Conservation (phyloP, 2,113 vertebrate species). For the Myotis yumanensis region DNA sequence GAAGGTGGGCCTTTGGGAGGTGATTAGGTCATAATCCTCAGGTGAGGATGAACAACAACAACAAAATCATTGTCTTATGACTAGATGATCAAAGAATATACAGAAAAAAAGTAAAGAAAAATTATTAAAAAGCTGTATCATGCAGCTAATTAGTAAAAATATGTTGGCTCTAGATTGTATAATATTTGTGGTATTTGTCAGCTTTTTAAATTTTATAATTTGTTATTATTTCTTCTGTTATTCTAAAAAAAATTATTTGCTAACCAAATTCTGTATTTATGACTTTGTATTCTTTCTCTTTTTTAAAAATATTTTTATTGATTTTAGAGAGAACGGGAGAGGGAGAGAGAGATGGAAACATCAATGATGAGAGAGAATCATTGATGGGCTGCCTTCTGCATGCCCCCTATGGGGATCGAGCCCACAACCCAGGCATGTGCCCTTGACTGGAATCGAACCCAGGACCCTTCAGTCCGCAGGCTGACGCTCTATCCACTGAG, state of each 20-base stretch:
- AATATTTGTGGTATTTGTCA: not conserved
- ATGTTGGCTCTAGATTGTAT: not conserved
- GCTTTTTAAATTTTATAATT: slow-evolving; percentile 12
- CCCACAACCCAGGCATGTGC: too few relatives aligned
- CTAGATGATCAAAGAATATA: not conserved
- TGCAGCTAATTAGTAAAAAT: not conserved
- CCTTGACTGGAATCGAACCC: too few relatives aligned
- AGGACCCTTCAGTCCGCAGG: too few relatives aligned
- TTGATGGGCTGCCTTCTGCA: too few relatives aligned
- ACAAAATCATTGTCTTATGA: not conserved
- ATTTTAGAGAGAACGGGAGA: too few relatives aligned
- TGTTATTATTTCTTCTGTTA: slow-evolving; percentile 13
- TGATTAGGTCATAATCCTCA: too few relatives aligned
- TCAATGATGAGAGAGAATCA: too few relatives aligned
- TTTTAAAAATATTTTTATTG: not conserved
- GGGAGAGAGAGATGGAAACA: too few relatives aligned
- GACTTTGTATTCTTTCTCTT: not conserved
- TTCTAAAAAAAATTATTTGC: not conserved
- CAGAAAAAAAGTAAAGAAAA: slow-evolving; percentile 14
- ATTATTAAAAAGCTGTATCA: not conserved
- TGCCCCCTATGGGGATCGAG: too few relatives aligned
- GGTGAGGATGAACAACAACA: not conserved
- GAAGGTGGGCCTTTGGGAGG: too few relatives aligned
- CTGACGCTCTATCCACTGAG: too few relatives aligned
- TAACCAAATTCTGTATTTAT: not conserved